Evolutionary conservation across 2,888 invertebrate genomes (phyloP).

Genomic region (Ctenicera cuprea): DNA sequence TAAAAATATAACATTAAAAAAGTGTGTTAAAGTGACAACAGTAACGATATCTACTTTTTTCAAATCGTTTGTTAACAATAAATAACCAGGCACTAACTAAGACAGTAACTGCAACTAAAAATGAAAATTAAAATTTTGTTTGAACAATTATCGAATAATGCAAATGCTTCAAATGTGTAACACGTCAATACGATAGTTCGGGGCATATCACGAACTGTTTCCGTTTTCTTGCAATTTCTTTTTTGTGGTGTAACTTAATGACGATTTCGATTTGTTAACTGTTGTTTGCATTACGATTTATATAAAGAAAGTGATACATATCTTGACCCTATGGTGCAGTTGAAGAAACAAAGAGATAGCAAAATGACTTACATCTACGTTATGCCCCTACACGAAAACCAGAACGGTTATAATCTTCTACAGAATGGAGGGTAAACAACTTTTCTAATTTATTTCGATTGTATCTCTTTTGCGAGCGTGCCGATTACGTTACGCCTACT

Average conservation of each 20-base stretch:
- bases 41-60: background rate
- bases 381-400: conserved; percentile 69
- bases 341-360: conserved; percentile 44
- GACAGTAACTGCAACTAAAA: conserved; percentile 20
- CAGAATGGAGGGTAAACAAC: conserved; percentile 66
- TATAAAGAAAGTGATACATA: conserved; percentile 9
- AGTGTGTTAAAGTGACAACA: background rate
- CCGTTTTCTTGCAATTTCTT: conserved; percentile 22
- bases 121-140: conserved; percentile 32
- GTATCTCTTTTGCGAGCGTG: conserved; percentile 39
- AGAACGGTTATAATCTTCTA: conserved; percentile 68
- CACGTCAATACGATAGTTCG: conserved; percentile 5
- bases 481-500: conserved; percentile 40
- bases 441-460: conserved; percentile 42
- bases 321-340: conserved; percentile 39
- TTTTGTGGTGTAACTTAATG: background rate
- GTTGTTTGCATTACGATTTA: background rate
- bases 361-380: conserved; percentile 72
- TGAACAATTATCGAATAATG: conserved; percentile 24
- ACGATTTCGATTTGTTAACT: background rate
- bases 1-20: background rate
- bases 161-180: conserved; percentile 10
- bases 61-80: background rate
- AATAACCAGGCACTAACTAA: too few species aligned
- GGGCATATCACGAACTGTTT: conserved; percentile 33